Conservation (phyloP, 1,140 invertebrate species). For the Macrosteles quadrilineatus region DNA sequence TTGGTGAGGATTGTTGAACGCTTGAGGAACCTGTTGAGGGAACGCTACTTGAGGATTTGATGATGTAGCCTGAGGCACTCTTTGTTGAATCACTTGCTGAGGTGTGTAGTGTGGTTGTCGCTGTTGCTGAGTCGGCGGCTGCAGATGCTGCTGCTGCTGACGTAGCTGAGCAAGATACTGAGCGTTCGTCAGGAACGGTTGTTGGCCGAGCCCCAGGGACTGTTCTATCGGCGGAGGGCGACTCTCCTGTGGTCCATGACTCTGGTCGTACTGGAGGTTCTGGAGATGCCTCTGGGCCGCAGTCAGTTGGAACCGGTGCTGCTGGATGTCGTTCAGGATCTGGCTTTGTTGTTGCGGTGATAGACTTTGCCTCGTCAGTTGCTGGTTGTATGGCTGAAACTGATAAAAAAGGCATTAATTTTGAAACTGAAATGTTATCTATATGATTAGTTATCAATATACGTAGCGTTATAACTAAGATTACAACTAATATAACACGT, state of each 20-base stretch:
- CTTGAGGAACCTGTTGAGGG: background rate
- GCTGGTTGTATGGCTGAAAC: slow-evolving; percentile 36
- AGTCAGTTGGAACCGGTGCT: slow-evolving; percentile 37
- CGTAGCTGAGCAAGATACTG: slow-evolving; percentile 10
- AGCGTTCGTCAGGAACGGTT: slow-evolving; percentile 19
- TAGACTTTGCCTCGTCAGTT: slow-evolving; percentile 37
- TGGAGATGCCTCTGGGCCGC: slow-evolving; percentile 1
- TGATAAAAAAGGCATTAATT: slow-evolving; percentile 39
- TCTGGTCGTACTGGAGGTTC: slow-evolving; percentile 6
- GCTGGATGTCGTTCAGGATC: slow-evolving; percentile 45
- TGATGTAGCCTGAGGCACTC: background rate
- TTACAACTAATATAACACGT: too few relatives aligned
- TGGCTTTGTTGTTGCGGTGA: slow-evolving; percentile 44
- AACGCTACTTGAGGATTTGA: background rate
- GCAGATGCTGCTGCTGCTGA: slow-evolving; percentile 26
- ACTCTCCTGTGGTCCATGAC: background rate
- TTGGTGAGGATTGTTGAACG: background rate
- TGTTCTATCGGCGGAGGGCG: background rate
- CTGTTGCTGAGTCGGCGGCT: slow-evolving; percentile 16
- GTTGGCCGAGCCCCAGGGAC: slow-evolving; percentile 7
- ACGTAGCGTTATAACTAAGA: too few relatives aligned
- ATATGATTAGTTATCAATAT: too few relatives aligned
- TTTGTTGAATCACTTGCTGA: slow-evolving; percentile 12
- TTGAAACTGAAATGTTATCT: too few relatives aligned
- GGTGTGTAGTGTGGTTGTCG: slow-evolving; percentile 11